These are phyloP conservation scores for Ellobium chinense DNA, from an alignment of 2,888 invertebrate species.

Conservation along the genomic window DNA sequence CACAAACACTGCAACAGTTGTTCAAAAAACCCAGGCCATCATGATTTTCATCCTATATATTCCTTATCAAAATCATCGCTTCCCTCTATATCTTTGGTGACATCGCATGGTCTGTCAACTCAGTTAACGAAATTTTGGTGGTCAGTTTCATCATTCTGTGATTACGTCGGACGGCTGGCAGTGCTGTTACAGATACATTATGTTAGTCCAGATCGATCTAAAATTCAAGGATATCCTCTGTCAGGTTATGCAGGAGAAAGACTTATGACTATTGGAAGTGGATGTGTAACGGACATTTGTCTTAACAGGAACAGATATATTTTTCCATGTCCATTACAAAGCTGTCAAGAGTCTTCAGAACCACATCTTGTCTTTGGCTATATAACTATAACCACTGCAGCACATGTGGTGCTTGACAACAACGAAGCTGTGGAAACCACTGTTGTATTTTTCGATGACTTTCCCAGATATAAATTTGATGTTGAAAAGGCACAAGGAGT, in stretches of 20 bases:
- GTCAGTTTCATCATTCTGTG: no score
- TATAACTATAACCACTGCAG: conserved; percentile 15
- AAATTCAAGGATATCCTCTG: not conserved
- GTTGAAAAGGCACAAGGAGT: conserved; percentile 12
- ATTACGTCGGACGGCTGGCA: not conserved
- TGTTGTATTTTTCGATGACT: conserved; percentile 34
- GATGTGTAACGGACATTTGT: not conserved
- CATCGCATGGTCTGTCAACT: no score
- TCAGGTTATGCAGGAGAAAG: not conserved
- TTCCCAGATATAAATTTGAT: not conserved
- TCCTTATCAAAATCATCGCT: not conserved
- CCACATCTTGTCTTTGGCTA: conserved; percentile 1
- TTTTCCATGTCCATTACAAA: not conserved
- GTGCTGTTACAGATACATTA: not conserved
- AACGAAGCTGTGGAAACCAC: conserved; percentile 19
- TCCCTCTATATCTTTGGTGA: no score
- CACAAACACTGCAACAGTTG: not conserved
- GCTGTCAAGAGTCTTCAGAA: not conserved
- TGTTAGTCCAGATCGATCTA: not conserved
- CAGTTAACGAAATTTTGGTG: no score
- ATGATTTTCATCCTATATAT: not conserved
- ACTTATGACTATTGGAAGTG: not conserved
- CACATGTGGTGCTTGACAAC: conserved; percentile 26
- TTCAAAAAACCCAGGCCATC: conserved; percentile 15
- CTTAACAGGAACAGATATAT: no score